Percentiles rank a stretch among this genome's conserved stretches.
Conservation (phyloP, 2,888 invertebrate genomes). For the Stegana nigrithorax region DNA sequence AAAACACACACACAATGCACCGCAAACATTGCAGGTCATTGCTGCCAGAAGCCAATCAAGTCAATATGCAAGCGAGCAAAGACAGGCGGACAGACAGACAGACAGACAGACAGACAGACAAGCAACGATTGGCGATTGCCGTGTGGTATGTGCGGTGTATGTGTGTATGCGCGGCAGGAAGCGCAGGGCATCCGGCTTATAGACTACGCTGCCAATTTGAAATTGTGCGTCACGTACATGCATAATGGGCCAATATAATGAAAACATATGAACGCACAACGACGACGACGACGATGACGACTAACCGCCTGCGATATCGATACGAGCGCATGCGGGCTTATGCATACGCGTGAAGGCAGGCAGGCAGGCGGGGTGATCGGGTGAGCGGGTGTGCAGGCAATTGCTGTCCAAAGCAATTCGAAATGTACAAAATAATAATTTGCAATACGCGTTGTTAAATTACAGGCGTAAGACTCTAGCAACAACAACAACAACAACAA, state of each 20-base stretch:
- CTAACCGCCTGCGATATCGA: no score
- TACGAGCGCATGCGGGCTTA: no score
- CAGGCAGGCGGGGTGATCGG: no score
- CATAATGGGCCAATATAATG: constrained; percentile 60
- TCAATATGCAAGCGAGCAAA: background rate
- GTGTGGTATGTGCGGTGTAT: no score
- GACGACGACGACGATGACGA: background rate
- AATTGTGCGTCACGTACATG: constrained; percentile 62
- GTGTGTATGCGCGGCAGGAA: no score
- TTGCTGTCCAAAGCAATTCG: constrained; percentile 52
- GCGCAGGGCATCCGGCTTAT: constrained; percentile 54
- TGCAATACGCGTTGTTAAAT: constrained; percentile 63
- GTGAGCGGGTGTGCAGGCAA: no score
- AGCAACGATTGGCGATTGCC: no score
- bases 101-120: background rate
- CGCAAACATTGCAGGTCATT: background rate
- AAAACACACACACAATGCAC: background rate
- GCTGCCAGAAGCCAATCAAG: background rate
- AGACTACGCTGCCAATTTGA: constrained; percentile 53
- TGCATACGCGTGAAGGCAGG: no score
- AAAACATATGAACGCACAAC: constrained; percentile 57
- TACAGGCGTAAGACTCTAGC: constrained; percentile 36
- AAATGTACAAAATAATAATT: constrained; percentile 61
- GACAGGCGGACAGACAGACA: background rate
- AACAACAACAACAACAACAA: background rate